phyloP scores from a whole-genome alignment of 2,113 vertebrate genomes.

The Cichladusa arquata region DNA sequence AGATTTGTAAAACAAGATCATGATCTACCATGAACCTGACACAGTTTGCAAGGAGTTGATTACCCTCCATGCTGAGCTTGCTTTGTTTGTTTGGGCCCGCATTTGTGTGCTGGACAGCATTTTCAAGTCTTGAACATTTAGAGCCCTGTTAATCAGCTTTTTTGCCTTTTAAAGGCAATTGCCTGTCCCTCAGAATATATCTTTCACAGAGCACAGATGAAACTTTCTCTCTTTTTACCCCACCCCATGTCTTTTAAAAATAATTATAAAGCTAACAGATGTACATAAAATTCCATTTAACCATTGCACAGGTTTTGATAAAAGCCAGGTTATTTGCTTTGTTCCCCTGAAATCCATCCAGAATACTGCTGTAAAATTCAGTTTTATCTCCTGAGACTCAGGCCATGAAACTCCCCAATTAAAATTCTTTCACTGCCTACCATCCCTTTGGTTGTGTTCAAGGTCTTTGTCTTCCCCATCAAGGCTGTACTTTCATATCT shows the following conservation, averaged over 20 bases:
- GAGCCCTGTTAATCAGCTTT: background rate
- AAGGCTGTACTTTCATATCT: slow-evolving; percentile 25
- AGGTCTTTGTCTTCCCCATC: slow-evolving; percentile 12
- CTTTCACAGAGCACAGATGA: background rate
- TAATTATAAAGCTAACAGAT: background rate
- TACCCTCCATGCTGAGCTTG: background rate
- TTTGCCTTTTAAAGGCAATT: background rate
- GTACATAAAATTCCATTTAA: slow-evolving; percentile 6
- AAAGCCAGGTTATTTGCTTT: slow-evolving; percentile 47
- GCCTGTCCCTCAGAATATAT: background rate
- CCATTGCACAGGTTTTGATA: background rate
- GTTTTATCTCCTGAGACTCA: slow-evolving; percentile 49
- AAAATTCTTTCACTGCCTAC: slow-evolving; percentile 37
- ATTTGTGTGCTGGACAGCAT: background rate
- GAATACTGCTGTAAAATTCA: slow-evolving; percentile 30
- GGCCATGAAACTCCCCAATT: slow-evolving; percentile 39
- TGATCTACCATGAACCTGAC: background rate
- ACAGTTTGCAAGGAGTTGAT: background rate
- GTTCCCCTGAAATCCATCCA: slow-evolving; percentile 23
- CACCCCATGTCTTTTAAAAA: background rate
- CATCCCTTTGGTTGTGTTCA: background rate
- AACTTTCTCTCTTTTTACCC: background rate
- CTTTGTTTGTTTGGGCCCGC: background rate
- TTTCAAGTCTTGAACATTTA: background rate
- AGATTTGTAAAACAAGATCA: background rate